Percentiles rank a stretch among this genome's conserved stretches.
Evolutionary conservation across 2,113 vertebrate genomes (phyloP).

Genomic region (Lophura nycthemera): DNA sequence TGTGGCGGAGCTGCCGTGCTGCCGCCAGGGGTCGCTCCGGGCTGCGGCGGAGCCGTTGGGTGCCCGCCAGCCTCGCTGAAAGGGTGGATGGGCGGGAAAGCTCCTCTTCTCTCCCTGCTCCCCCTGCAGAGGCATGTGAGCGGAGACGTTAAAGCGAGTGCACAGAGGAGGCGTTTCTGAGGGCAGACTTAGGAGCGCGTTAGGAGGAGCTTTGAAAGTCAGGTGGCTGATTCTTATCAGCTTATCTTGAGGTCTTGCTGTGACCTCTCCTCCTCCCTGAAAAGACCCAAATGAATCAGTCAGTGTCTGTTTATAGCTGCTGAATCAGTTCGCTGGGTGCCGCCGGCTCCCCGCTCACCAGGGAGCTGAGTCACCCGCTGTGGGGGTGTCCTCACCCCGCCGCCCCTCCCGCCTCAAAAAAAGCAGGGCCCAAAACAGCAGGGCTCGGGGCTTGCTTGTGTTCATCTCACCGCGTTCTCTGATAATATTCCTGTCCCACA

Average conservation of each 20-base stretch:
- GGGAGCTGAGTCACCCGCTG: neutral
- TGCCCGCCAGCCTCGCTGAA: neutral
- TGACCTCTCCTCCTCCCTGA: fast-evolving
- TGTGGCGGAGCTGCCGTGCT: too few species aligned
- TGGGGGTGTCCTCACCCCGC: too few species aligned
- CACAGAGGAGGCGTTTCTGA: fast-evolving
- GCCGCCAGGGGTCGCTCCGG: neutral
- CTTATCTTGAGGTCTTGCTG: neutral
- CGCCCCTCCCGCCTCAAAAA: neutral
- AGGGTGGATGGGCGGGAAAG: neutral
- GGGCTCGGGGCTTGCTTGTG: neutral
- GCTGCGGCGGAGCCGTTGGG: neutral
- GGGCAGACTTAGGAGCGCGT: fast-evolving
- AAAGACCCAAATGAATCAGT: neutral
- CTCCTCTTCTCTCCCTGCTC: neutral
- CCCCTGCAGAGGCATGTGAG: fast-evolving
- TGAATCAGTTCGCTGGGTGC: neutral
- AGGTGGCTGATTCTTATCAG: neutral
- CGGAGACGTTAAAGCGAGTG: fast-evolving
- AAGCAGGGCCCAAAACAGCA: too few species aligned
- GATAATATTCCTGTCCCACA: fast-evolving
- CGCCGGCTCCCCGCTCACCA: fast-evolving
- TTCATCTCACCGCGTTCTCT: too few species aligned
- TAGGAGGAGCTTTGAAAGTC: neutral
- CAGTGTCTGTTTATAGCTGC: neutral